Percentiles rank a stretch among this genome's conserved stretches.
Evolutionary conservation across 1,140 invertebrate species (phyloP).

Genomic region (Brachionus rubens): DNA sequence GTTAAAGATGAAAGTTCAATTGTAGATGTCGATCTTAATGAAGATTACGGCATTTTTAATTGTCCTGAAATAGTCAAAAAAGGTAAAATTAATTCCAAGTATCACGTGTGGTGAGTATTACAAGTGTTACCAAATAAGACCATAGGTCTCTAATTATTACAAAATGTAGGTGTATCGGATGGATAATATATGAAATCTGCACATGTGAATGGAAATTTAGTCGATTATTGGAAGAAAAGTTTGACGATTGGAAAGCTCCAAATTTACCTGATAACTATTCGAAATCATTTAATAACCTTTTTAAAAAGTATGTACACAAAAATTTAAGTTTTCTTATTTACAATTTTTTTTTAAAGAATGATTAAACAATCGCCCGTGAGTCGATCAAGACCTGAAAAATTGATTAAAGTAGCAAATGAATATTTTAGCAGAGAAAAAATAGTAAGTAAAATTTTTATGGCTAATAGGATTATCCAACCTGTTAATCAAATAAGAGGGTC

Average conservation of each 20-base stretch:
- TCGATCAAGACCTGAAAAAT: neutral
- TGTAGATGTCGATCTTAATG: neutral
- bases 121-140: neutral
- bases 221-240: neutral
- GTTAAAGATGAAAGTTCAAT: neutral
- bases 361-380: slow-evolving; percentile 5
- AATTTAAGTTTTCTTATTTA: neutral
- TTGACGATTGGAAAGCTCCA: slow-evolving; percentile 21
- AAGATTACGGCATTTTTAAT: slow-evolving; percentile 24
- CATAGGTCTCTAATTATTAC: no score
- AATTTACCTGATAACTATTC: slow-evolving; percentile 22
- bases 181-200: slow-evolving; percentile 45
- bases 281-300: slow-evolving; percentile 23
- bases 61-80: slow-evolving; percentile 2
- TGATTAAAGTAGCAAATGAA: slow-evolving; percentile 9
- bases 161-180: slow-evolving; percentile 35
- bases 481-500: no score
- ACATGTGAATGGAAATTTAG: slow-evolving; percentile 35
- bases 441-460: neutral
- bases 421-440: slow-evolving; percentile 28
- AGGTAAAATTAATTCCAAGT: slow-evolving; percentile 26
- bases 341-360: slow-evolving; percentile 22
- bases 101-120: slow-evolving; percentile 17
- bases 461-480: neutral
- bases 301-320: slow-evolving; percentile 44